Conservation (phyloP, 2,113 vertebrate genomes). For the Echinops telfairi region DNA sequence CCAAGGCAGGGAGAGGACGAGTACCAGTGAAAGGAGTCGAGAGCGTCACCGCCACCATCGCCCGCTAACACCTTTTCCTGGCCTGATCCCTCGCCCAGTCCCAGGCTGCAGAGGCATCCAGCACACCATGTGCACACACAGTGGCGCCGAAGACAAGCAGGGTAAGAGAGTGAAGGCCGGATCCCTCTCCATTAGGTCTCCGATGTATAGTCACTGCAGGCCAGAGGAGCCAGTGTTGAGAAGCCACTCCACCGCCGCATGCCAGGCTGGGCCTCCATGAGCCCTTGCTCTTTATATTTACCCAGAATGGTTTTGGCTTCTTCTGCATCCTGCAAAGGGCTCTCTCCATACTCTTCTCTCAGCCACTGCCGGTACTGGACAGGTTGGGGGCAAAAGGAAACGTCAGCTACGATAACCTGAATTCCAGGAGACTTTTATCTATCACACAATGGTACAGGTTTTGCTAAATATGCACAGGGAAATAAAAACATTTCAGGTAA, state of each 20-base stretch:
- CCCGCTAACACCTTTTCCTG: neutral
- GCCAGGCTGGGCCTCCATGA: slow-evolving; percentile 79
- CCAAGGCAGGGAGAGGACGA: neutral
- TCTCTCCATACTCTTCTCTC: slow-evolving; percentile 92
- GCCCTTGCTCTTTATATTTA: slow-evolving; percentile 87
- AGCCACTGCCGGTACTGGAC: slow-evolving; percentile 94
- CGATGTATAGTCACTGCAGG: slow-evolving; percentile 84
- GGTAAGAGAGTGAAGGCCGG: slow-evolving; percentile 18
- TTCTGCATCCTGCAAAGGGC: slow-evolving; percentile 92
- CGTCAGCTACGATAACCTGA: neutral
- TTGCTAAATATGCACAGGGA: neutral
- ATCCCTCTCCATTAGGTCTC: slow-evolving; percentile 82
- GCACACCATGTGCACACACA: neutral
- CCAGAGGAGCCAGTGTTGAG: slow-evolving; percentile 83
- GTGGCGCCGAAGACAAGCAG: slow-evolving; percentile 53
- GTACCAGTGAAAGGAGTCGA: neutral
- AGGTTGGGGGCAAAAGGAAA: slow-evolving; percentile 52
- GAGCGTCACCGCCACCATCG: neutral
- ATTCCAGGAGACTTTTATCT: neutral
- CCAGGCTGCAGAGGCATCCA: neutral
- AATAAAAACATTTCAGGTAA: neutral
- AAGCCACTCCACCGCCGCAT: slow-evolving; percentile 87
- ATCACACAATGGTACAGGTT: neutral
- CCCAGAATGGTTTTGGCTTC: slow-evolving; percentile 91
- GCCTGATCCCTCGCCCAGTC: neutral